phyloP scores from a whole-genome alignment of 2,888 invertebrate species.

The Plemyria rubiginata region DNA sequence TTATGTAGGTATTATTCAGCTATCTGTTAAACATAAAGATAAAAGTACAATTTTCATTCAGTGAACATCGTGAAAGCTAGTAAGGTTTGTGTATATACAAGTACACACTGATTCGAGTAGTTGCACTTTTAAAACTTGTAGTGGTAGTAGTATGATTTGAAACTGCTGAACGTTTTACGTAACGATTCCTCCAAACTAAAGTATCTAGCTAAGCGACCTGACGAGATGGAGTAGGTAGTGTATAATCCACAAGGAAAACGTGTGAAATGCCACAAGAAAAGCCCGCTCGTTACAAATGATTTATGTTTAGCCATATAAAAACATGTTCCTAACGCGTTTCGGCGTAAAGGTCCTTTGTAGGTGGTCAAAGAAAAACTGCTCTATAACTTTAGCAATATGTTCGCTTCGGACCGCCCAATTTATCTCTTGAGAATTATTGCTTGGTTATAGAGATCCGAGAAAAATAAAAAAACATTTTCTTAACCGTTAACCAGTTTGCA shows the following conservation, averaged over 20 bases:
- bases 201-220: constrained; percentile 30
- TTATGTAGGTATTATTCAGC: too few species aligned
- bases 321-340: constrained; percentile 60
- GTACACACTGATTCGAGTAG: too few species aligned
- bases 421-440: constrained; percentile 39
- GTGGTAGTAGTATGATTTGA: too few species aligned
- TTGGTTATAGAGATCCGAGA: constrained; percentile 19
- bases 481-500: constrained; percentile 15
- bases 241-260: constrained; percentile 62
- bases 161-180: too few species aligned
- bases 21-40: too few species aligned
- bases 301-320: constrained; percentile 68
- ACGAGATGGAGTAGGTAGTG: constrained; percentile 39
- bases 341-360: constrained; percentile 55
- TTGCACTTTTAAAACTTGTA: too few species aligned
- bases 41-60: too few species aligned
- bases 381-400: constrained; percentile 49
- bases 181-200: constrained; percentile 42
- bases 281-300: constrained; percentile 75
- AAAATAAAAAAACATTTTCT: constrained; percentile 19
- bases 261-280: constrained; percentile 66
- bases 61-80: too few species aligned
- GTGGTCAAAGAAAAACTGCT: constrained; percentile 59
- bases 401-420: constrained; percentile 43
- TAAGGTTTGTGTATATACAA: too few species aligned